Evolutionary conservation across 2,888 invertebrate species (phyloP).

Genomic region (Cataglyphis livida): DNA sequence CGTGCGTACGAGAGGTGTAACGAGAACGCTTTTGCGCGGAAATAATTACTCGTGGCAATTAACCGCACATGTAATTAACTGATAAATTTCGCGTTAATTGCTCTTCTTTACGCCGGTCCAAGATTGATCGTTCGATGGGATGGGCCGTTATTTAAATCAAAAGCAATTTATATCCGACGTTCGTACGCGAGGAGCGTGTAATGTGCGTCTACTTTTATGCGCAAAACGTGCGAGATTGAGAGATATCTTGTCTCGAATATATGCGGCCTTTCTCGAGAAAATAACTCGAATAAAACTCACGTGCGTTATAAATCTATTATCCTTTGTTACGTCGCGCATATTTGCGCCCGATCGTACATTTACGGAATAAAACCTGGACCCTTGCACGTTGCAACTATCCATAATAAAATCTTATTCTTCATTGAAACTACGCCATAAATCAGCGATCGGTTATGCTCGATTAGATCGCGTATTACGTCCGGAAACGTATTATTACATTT

Average conservation of each 20-base stretch:
- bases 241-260: slow-evolving; percentile 6
- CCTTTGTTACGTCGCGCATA: slow-evolving; percentile 6
- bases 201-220: slow-evolving; percentile 24
- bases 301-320: not conserved
- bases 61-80: slow-evolving; percentile 79
- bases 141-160: slow-evolving; percentile 76
- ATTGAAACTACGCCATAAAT: slow-evolving; percentile 67
- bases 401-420: slow-evolving; percentile 38
- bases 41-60: slow-evolving; percentile 71
- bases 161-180: slow-evolving; percentile 62
- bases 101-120: slow-evolving; percentile 63
- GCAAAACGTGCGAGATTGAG: slow-evolving; percentile 37
- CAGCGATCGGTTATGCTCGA: slow-evolving; percentile 74
- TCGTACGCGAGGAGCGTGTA: slow-evolving; percentile 46
- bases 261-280: not conserved
- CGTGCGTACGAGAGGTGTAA: slow-evolving; percentile 19
- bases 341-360: slow-evolving; percentile 6
- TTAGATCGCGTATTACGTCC: slow-evolving; percentile 72
- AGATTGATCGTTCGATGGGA: slow-evolving; percentile 70
- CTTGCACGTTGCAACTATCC: not conserved
- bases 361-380: slow-evolving; percentile 1
- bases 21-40: slow-evolving; percentile 39
- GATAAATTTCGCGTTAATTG: slow-evolving; percentile 80
- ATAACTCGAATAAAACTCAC: not conserved
- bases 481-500: slow-evolving; percentile 71